Evolutionary conservation across 2,113 vertebrate species (phyloP).

Genomic region (Grantiella picta): DNA sequence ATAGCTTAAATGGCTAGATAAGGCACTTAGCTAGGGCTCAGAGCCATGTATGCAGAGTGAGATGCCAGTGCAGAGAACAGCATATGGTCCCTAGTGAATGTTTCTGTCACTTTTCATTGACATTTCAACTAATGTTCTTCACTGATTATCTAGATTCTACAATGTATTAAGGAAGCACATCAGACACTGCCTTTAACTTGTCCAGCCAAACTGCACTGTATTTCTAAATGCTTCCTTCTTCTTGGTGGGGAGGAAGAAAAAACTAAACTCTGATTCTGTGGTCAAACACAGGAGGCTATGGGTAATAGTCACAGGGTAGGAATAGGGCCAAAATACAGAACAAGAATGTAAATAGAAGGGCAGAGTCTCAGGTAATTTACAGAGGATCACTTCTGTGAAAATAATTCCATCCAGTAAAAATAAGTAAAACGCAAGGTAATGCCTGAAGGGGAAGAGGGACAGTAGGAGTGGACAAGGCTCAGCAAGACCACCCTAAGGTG

Average conservation of each 20-base stretch:
- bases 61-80: background rate
- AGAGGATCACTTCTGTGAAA: background rate
- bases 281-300: background rate
- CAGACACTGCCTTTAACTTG: background rate
- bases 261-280: background rate
- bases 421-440: background rate
- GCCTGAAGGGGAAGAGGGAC: background rate
- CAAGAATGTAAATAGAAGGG: background rate
- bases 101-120: background rate
- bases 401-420: background rate
- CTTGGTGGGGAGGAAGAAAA: background rate
- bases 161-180: background rate
- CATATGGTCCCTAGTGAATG: background rate
- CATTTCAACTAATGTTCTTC: background rate
- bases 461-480: background rate
- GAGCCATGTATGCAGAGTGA: background rate
- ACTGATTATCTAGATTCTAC: background rate
- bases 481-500: background rate
- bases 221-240: background rate
- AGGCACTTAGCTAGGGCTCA: background rate
- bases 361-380: background rate
- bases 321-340: background rate
- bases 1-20: slow-evolving; percentile 18
- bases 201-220: background rate
- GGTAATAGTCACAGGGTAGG: background rate